Evolutionary conservation across 2,797 vertebrate genomes (phyloP).

Genomic region (Salarias fasciatus): DNA sequence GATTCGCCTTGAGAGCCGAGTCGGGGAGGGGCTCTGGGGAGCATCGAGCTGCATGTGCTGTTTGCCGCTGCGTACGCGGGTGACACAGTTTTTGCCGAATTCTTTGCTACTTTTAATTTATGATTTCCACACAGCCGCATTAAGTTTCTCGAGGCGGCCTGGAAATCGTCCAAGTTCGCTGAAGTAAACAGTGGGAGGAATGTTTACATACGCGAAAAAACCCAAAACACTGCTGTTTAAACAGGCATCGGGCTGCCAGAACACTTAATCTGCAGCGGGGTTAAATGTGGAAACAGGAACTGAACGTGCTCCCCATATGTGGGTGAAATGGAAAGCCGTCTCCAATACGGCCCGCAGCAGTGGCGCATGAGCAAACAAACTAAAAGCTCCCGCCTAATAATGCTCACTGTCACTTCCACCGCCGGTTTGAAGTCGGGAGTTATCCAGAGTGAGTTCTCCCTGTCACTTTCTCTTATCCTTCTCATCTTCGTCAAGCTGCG

Average conservation of each 20-base stretch:
- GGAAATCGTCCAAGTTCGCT: conserved; percentile 18
- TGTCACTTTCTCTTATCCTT: conserved; percentile 34
- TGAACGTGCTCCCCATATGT: conserved; percentile 38
- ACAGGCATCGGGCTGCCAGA: conserved; percentile 32
- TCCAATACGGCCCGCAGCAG: conserved; percentile 17
- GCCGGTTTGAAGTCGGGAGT: conserved; percentile 8
- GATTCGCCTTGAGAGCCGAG: conserved; percentile 65
- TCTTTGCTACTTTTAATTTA: too few species aligned
- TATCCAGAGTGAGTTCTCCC: conserved; percentile 19
- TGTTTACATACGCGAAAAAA: conserved; percentile 41
- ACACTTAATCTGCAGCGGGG: conserved; percentile 13
- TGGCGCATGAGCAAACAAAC: conserved; percentile 19
- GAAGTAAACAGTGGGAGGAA: conserved; percentile 38
- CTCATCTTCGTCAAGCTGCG: conserved; percentile 62
- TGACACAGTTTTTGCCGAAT: conserved; percentile 9
- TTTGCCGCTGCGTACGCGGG: conserved; percentile 11
- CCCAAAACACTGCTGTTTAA: conserved; percentile 30
- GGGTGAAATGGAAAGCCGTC: conserved; percentile 35
- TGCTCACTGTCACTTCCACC: conserved; percentile 17
- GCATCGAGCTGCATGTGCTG: conserved; percentile 15
- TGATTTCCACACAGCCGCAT: not conserved
- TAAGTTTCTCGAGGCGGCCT: conserved; percentile 2
- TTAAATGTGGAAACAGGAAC: conserved; percentile 35
- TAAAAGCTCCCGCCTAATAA: conserved; percentile 18
- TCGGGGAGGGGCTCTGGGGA: conserved; percentile 55